These are phyloP conservation scores for Clunio marinus DNA, from an alignment of 2,888 invertebrate genomes.

Conservation along the genomic window DNA sequence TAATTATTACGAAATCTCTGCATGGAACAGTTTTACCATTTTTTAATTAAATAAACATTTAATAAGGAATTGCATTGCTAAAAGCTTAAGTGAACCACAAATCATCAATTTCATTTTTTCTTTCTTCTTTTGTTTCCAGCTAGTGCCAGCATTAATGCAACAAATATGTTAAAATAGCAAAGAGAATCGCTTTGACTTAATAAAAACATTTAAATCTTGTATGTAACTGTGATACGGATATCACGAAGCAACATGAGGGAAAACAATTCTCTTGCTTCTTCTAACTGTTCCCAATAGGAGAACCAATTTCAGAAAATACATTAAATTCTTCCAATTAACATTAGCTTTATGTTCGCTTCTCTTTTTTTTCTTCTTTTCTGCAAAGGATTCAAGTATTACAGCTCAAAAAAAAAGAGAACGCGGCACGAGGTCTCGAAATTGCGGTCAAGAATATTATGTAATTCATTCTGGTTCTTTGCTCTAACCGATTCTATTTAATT, in stretches of 20 bases:
- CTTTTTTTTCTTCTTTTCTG: background rate
- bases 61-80: too few relatives aligned
- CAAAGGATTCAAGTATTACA: slow-evolving; percentile 20
- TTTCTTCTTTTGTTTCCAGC: background rate
- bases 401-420: background rate
- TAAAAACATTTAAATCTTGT: background rate
- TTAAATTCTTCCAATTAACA: slow-evolving; percentile 22
- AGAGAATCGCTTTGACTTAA: background rate
- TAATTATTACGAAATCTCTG: too few relatives aligned
- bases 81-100: too few relatives aligned
- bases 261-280: background rate
- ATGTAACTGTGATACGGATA: slow-evolving; percentile 30
- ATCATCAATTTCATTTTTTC: background rate
- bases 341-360: background rate
- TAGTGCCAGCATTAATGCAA: background rate
- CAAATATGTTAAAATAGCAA: background rate
- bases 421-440: slow-evolving; percentile 9
- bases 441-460: slow-evolving; percentile 19
- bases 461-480: slow-evolving; percentile 20
- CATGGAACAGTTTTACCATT: too few relatives aligned
- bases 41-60: too few relatives aligned
- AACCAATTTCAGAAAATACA: slow-evolving; percentile 20
- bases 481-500: background rate
- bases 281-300: slow-evolving; percentile 8
- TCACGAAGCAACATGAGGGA: slow-evolving; percentile 11